Base-by-base conservation (phyloP, 2,113 vertebrate genomes). In the Nymphicus hollandicus region DNA sequence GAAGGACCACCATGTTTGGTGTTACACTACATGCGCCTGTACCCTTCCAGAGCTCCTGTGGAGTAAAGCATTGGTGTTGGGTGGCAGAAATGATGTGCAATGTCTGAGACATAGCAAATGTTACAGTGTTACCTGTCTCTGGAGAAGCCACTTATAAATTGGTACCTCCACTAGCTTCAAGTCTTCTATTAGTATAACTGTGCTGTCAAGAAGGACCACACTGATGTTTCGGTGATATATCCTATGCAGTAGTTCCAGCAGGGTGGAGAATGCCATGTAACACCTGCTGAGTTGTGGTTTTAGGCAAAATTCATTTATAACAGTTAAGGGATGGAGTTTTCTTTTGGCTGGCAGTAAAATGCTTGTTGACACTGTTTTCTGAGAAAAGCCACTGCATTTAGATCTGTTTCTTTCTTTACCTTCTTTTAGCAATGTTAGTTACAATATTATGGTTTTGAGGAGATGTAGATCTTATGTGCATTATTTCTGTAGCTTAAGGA, bases 1-100 rank as follows among this genome's bases (percentile, higher is more conserved):
- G 47, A 86, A 74, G 20, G 20, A 25, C 22, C 3, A 6, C 11
- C 5, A 3, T 46, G 13, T 86, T 74, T 78, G n/a, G 5, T 46
- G 28, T 49, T 19, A 19, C 0, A 3, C 22, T 70, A 17, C 1
- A 2, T 5, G 3, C 56, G 23, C 6, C 19, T 29, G 7, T 43
- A 14, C 6, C 33, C 13, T 6, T 58, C 13, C 33, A n/a, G 55
- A n/a, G 13, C 55, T 93, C 17, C 41, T 68, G 13, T 17, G 9
- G 12, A 53, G 17, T 46, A 25, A 72, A 55, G 14, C 14, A 12
- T 29, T 82, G 61, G 8, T 46, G 5, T 9, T 89, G 17, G 6
- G 33, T 52, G 25, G 56, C 29, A 76, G 29, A 89, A 81, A 25
- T 64, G 9, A 27, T 10, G 24, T 46, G 41, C 0, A 2, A 64